Base-by-base conservation (phyloP, 2,888 invertebrate species). In the Spilarctia lutea region DNA sequence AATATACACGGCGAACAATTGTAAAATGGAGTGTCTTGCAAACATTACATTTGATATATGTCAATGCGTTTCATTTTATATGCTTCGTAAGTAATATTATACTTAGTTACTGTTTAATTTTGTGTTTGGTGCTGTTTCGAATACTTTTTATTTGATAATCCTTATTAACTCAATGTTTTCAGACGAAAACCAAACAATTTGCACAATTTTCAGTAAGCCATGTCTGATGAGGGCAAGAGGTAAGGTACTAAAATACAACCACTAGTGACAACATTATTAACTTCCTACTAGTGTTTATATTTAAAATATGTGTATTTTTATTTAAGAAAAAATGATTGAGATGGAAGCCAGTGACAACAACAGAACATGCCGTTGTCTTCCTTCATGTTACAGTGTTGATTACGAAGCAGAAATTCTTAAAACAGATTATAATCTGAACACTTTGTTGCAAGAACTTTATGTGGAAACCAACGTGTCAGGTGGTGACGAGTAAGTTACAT, bases 371-470 rank as follows among this genome's bases (percentile, higher is more conserved):
- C 71, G 78, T 3, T 90, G 90, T 69, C 76, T 89, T 0, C 88
- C 89, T 0, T 71, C 86, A 0, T 97, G 97, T 84, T 96, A 97
- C 3, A 96, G 96, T 0, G 91, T 97, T n/a, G 94, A 95, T 0
- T 97, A 97, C 83, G 96, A 97, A 77, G 96, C 97, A 0, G 97
- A 97, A 88, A 96, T 96, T 13, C 96, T 97, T 0, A 97, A 97
- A 84, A 96, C 97, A 0, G 94, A 96, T 69, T 97, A 96, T 77
- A 94, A 96, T 33, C 13, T 80, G 0, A 77, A 75, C 11, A 33
- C 20, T 66, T 66, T 77, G 3, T n/a, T 78, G 0, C 67, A 76
- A 60, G 39, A 0, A 0, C 16, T 45, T 0, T 11, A 2, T 3
- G 20, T 68, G 27, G 6, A 60, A 52, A 0, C 0, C 0, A 66